Base-by-base conservation (phyloP, 2,888 invertebrate species). In the Drosophila quinaria region DNA sequence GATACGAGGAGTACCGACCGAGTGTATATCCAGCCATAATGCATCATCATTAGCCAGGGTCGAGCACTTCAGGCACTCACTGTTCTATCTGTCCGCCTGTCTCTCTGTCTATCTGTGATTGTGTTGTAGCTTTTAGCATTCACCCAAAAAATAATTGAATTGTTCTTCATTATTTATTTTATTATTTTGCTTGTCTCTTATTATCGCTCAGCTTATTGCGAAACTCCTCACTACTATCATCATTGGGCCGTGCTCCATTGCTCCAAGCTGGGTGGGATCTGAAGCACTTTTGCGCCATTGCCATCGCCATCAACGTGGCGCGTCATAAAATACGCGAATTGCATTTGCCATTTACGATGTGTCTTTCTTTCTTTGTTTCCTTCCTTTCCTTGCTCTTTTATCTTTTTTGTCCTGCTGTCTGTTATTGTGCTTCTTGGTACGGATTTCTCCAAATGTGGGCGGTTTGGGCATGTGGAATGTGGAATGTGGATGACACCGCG, bases 321-420 rank as follows among this genome's bases (percentile, higher is more conserved):
- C 89, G 73, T 90, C 90, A 88, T 90, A 87, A 87, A 90, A 90
- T 90, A 86, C 87, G 90, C 90, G 87, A 88, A 88, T 88, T 90
- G 90, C 87, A 88, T 88, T 88, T 88, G 64, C 86, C 86, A 90
- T 87, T 87, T 87, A 87, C 86, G 86, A 87, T 82, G 90, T 90
- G 86, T 87, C 74, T 87, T 76, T 81, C 49, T 52, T 54, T 55
- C 65, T 51, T 65, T 47, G 51, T 64, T 52, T 56, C 35, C 25
- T 42, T 58, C 35, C 25, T 50, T 52, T 56, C 17, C 15, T 22
- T 52, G 19, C 33, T 13, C 4, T 13, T 41, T 25, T 50, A 54
- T 46, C 19, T 72, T 51, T 22, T 58, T 59, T 55, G 56, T 13
- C 39, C 44, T 46, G 56, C 41, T 71, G 70, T 81, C 78, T 78